phyloP scores from a whole-genome alignment of 1,140 invertebrate species.

The Solenopsis invicta region DNA sequence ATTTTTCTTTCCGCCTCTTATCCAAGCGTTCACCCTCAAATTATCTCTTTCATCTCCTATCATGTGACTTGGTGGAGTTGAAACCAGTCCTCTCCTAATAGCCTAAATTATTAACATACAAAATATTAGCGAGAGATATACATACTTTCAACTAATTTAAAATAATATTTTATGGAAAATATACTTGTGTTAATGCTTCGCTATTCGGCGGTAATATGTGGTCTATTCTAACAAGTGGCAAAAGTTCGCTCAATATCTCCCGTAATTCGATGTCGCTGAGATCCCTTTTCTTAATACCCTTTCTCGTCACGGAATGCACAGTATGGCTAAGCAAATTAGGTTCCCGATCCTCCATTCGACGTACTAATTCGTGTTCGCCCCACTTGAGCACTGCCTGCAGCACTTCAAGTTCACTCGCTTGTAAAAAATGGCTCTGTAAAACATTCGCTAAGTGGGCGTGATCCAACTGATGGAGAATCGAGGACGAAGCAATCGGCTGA shows the following conservation, averaged over 20 bases:
- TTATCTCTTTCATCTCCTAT: conserved; percentile 91
- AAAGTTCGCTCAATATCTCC: conserved; percentile 94
- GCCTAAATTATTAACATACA: conserved; percentile 84
- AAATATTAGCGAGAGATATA: neutral
- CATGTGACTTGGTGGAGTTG: conserved; percentile 95
- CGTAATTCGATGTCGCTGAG: conserved; percentile 95
- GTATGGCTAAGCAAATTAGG: conserved; percentile 97
- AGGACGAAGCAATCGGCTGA: conserved; percentile 90
- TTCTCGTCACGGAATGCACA: conserved; percentile 95
- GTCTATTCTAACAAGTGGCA: conserved; percentile 94
- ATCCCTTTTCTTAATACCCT: conserved; percentile 94
- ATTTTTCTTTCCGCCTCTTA: conserved; percentile 92
- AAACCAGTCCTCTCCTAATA: conserved; percentile 94
- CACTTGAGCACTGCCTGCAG: conserved; percentile 95
- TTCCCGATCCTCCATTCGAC: conserved; percentile 95
- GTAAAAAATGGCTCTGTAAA: conserved; percentile 95
- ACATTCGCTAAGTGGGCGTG: conserved; percentile 93
- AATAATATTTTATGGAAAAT: neutral
- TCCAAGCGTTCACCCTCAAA: conserved; percentile 94
- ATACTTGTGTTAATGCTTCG: conserved; percentile 91
- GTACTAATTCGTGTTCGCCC: conserved; percentile 95
- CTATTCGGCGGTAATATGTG: conserved; percentile 95
- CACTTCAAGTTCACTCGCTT: conserved; percentile 96
- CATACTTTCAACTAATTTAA: conserved; percentile 8
- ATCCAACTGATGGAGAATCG: conserved; percentile 93